phyloP scores from a whole-genome alignment of 2,113 vertebrate genomes.

The Corythaeola cristata region DNA sequence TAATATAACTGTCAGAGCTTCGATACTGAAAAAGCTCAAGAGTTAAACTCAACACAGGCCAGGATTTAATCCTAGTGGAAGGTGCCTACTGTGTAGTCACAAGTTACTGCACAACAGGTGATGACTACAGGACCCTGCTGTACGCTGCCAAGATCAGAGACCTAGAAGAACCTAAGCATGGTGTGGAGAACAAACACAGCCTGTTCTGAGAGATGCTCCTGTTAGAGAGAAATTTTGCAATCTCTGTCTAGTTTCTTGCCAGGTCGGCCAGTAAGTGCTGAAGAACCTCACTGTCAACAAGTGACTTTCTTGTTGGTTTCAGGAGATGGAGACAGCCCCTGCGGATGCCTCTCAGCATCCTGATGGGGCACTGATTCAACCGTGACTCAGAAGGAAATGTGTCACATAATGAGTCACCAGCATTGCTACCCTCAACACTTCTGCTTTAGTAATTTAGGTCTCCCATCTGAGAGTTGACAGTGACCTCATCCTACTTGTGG shows the following conservation, averaged over 20 bases:
- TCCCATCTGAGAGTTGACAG: neutral
- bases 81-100: neutral
- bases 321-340: neutral
- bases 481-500: neutral
- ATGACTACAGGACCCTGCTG: neutral
- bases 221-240: neutral
- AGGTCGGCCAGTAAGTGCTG: neutral
- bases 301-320: neutral
- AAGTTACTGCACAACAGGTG: neutral
- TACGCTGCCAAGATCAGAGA: neutral
- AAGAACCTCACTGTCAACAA: neutral
- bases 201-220: neutral
- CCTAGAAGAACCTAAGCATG: neutral
- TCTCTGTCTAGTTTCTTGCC: neutral
- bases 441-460: neutral
- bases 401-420: conserved; percentile 20
- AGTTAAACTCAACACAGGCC: neutral
- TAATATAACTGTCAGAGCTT: neutral
- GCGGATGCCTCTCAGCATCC: neutral
- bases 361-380: neutral
- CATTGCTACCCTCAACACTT: neutral
- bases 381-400: conserved; percentile 24
- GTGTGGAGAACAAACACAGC: neutral
- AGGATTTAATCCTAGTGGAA: neutral
- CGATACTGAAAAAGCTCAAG: neutral